phyloP scores from a whole-genome alignment of 2,888 invertebrate genomes.

The Sminthurides aquaticus region DNA sequence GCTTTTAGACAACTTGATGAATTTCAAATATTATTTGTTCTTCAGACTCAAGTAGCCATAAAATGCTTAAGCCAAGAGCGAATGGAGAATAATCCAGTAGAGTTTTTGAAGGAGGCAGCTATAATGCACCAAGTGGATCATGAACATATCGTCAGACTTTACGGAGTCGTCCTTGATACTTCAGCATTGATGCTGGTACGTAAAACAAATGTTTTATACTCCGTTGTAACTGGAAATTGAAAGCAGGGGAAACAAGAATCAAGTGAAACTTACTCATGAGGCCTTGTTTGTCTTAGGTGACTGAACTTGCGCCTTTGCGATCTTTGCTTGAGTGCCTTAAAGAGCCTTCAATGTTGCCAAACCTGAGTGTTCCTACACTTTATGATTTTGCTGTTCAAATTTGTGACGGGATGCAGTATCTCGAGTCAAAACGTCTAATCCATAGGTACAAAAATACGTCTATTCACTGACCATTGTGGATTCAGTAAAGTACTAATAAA shows the following conservation, averaged over 20 bases:
- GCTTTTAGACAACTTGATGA: too few relatives aligned
- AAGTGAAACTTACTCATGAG: too few relatives aligned
- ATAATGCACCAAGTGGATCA: conserved; percentile 98
- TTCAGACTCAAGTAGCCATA: conserved; percentile 86
- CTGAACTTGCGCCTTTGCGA: conserved; percentile 89
- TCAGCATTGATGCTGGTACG: conserved; percentile 65
- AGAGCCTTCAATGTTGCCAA: conserved; percentile 80
- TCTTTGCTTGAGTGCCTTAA: conserved; percentile 92
- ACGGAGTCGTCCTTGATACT: conserved; percentile 91
- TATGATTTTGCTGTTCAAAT: conserved; percentile 95
- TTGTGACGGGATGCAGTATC: conserved; percentile 94
- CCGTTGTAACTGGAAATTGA: too few relatives aligned
- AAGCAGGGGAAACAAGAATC: too few relatives aligned
- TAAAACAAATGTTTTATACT: too few relatives aligned
- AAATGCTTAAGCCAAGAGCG: conserved; percentile 91
- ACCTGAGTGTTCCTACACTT: conserved; percentile 82
- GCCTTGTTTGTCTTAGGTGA: conserved; percentile 64
- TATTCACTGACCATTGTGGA: background rate
- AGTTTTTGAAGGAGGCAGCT: conserved; percentile 94
- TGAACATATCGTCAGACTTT: conserved; percentile 91
- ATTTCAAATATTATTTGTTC: too few relatives aligned
- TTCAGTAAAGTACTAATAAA: too few relatives aligned
- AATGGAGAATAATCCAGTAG: conserved; percentile 91
- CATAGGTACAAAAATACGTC: conserved; percentile 58
- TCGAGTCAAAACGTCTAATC: conserved; percentile 91